These are phyloP conservation scores for Ceratothoa steindachneri DNA, from an alignment of 2,888 invertebrate genomes.

Conservation along the genomic window DNA sequence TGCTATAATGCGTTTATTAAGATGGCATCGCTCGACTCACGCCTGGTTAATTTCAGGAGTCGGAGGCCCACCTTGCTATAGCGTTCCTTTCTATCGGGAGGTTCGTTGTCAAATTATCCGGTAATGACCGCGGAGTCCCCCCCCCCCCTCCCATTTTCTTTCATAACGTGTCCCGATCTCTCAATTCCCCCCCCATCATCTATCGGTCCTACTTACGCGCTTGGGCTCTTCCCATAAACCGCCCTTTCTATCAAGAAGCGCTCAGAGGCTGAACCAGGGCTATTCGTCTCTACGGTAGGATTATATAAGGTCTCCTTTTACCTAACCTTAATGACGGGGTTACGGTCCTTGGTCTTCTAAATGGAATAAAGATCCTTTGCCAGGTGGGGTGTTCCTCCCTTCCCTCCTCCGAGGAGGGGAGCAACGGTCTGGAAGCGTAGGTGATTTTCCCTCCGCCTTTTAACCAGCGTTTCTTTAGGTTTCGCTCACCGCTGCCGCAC, in stretches of 20 bases:
- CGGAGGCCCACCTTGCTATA: not conserved
- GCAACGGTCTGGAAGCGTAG: not conserved
- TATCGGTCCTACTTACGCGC: not conserved
- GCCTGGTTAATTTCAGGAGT: not conserved
- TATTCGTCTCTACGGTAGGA: not conserved
- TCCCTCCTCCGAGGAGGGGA: not conserved
- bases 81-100: not conserved
- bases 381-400: no score
- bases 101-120: not conserved
- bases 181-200: not conserved
- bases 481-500: not conserved
- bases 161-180: not conserved
- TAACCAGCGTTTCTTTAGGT: not conserved
- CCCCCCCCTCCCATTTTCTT: not conserved
- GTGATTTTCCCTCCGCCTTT: not conserved
- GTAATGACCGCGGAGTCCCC: not conserved
- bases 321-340: not conserved
- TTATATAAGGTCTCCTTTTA: not conserved
- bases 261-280: not conserved
- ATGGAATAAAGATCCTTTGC: not conserved
- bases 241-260: not conserved
- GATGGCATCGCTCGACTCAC: not conserved
- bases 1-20: not conserved
- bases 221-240: not conserved
- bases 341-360: not conserved